Conservation (phyloP, 2,888 invertebrate species). For the Ophraella communa region DNA sequence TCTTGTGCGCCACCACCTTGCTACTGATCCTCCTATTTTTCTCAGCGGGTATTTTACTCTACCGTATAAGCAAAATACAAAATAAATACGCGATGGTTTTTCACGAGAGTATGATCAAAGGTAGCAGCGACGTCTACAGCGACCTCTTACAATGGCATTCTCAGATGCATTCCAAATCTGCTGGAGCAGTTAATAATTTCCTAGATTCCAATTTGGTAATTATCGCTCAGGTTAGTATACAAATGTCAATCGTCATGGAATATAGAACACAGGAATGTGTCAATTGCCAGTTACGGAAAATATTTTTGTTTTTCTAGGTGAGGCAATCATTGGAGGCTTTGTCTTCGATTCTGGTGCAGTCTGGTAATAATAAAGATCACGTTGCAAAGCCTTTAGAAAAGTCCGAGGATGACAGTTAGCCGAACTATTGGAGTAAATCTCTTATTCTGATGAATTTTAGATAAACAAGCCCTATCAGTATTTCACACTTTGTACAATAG, state of each 20-base stretch:
- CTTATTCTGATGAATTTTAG: neutral
- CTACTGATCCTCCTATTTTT: conserved; percentile 65
- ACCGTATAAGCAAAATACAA: conserved; percentile 64
- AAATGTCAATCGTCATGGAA: neutral
- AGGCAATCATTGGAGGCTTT: conserved; percentile 81
- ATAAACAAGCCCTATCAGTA: conserved; percentile 36
- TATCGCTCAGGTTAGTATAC: conserved; percentile 72
- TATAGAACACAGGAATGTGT: too few species aligned
- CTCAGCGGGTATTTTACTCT: conserved; percentile 66
- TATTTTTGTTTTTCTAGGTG: conserved; percentile 65
- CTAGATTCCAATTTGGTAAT: conserved; percentile 80
- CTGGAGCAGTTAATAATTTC: conserved; percentile 75
- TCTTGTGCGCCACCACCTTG: conserved; percentile 64
- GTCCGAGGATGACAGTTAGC: conserved; percentile 37
- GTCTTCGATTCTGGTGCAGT: conserved; percentile 67
- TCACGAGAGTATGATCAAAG: conserved; percentile 31
- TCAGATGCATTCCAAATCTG: conserved; percentile 74
- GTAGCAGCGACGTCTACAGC: conserved; percentile 66
- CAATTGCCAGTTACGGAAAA: too few species aligned
- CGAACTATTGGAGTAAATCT: conserved; percentile 13
- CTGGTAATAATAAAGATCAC: conserved; percentile 24
- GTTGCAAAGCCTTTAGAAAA: conserved; percentile 30
- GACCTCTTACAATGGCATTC: conserved; percentile 75
- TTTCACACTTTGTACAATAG: too few species aligned
- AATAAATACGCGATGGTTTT: conserved; percentile 45